Percentiles rank a stretch among this genome's conserved stretches.
These are phyloP conservation scores for Halocaridina rubra DNA, from an alignment of 2,888 invertebrate species.

Conservation along the genomic window DNA sequence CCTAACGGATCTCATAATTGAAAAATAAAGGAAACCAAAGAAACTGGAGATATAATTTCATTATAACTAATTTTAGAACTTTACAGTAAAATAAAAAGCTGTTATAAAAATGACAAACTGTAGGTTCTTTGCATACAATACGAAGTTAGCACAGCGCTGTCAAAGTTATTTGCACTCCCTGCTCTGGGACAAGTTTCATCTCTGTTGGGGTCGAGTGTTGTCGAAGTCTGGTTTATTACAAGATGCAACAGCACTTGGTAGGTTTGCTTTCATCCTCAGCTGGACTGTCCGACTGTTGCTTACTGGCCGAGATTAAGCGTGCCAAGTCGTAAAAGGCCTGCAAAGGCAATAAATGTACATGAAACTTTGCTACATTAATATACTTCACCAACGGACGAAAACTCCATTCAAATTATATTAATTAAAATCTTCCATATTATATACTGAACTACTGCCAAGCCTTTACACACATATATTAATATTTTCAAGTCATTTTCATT, in stretches of 20 bases:
- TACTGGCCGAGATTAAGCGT: conserved; percentile 51
- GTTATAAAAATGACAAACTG: background rate
- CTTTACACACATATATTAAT: no score
- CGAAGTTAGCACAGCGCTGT: no score
- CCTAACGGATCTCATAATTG: no score
- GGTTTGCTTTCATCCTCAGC: conserved; percentile 36
- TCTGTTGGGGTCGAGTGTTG: background rate
- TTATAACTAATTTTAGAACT: background rate
- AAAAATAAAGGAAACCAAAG: no score
- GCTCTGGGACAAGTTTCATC: background rate
- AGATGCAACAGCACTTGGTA: conserved; percentile 53
- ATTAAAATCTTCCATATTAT: no score
- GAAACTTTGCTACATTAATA: no score
- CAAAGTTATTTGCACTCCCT: no score
- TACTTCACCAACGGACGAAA: no score
- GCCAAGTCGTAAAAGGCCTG: conserved; percentile 55
- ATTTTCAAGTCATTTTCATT: no score
- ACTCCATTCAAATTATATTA: no score
- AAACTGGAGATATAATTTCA: background rate
- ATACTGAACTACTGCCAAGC: no score
- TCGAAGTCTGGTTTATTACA: conserved; percentile 13
- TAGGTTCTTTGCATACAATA: background rate
- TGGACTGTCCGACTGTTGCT: conserved; percentile 52
- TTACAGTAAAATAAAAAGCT: background rate
- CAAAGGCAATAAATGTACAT: no score